Percentiles rank a stretch among this genome's conserved stretches.
These are phyloP conservation scores for Campylomormyrus tamandua DNA, from an alignment of 2,113 vertebrate species.

Conservation along the genomic window DNA sequence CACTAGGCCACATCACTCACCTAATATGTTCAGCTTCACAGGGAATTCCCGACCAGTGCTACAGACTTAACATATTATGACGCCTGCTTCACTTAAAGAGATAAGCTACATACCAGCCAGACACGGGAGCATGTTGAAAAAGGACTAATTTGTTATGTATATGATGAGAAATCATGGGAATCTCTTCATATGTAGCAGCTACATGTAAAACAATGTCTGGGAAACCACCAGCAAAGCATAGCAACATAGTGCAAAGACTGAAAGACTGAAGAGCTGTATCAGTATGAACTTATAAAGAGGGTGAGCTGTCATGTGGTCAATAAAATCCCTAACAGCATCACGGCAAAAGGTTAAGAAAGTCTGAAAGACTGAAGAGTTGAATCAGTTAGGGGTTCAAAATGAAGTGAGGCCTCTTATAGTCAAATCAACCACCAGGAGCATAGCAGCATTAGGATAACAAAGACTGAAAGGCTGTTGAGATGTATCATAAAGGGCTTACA, in stretches of 20 bases:
- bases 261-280: neutral
- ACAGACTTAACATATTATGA: neutral
- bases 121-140: neutral
- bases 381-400: neutral
- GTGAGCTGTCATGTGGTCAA: neutral
- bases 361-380: neutral
- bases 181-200: neutral
- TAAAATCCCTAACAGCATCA: neutral
- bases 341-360: neutral
- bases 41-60: neutral
- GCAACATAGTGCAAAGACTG: neutral
- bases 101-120: neutral
- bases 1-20: neutral
- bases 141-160: neutral
- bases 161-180: neutral
- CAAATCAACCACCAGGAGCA: neutral
- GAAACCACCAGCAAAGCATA: neutral
- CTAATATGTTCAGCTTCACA: neutral
- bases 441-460: neutral
- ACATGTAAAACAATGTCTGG: neutral
- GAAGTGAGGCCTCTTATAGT: neutral
- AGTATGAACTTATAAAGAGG: neutral
- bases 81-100: neutral
- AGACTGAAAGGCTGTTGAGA: neutral
- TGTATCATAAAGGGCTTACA: neutral